Percentiles rank a stretch among this genome's conserved stretches.
phyloP scores from a whole-genome alignment of 2,113 vertebrate species.

The Etheostoma cragini region DNA sequence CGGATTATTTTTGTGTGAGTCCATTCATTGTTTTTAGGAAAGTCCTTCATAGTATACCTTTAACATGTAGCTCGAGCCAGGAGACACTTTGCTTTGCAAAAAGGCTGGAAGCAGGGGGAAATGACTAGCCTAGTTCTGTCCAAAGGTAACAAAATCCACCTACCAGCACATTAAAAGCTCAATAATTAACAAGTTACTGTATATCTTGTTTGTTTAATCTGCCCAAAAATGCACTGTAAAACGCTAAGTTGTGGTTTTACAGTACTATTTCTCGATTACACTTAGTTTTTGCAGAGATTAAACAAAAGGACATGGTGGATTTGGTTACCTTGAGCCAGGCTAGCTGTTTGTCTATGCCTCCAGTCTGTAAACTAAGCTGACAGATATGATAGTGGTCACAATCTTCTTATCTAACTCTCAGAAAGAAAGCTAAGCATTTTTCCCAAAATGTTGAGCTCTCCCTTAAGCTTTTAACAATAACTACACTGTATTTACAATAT shows the following conservation, averaged over 20 bases:
- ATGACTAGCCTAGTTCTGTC: neutral
- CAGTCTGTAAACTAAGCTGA: too few relatives aligned
- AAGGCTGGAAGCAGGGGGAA: neutral
- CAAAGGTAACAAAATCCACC: neutral
- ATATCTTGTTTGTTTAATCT: too few relatives aligned
- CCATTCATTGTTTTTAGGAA: too few relatives aligned
- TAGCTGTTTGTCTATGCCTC: too few relatives aligned
- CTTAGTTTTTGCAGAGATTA: too few relatives aligned
- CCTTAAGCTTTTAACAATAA: neutral
- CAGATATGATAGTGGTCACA: neutral
- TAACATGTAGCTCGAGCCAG: too few relatives aligned
- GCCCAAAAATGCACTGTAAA: neutral
- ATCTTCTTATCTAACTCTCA: neutral
- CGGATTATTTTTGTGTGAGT: too few relatives aligned
- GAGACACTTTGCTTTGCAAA: too few relatives aligned
- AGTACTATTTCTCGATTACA: neutral
- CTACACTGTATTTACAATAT: neutral
- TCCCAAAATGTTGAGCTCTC: neutral
- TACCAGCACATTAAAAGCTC: neutral
- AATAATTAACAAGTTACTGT: neutral
- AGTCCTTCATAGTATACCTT: too few relatives aligned
- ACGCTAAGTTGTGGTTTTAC: neutral
- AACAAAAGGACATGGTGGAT: neutral
- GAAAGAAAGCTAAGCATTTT: neutral
- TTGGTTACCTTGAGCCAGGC: slow-evolving; percentile 2